Evolutionary conservation across 2,888 invertebrate species (phyloP), one percentile per base, ranked within the genome.

Genomic region (Coecobrya sp.): DNA sequence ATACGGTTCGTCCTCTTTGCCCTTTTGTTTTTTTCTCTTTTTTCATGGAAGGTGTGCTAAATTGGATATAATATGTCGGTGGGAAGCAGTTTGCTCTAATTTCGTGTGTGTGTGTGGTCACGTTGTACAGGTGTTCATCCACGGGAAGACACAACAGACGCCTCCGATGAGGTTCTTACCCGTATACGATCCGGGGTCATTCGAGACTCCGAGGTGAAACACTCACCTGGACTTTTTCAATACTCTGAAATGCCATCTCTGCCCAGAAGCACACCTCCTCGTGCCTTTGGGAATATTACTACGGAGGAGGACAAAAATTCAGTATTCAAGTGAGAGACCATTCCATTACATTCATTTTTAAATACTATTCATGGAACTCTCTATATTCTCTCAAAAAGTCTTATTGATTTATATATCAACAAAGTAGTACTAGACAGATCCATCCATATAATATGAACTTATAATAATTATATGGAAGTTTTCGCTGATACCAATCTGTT

Each of bases 221-320:
- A 93, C 49, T 92, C 93, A 65, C 93, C 90, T 19, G 92, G 93
- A 36, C 85, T 93, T n/a, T 93, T 92, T 22, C 92, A 91, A 62
- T 93, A 93, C 87, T 93, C 93, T 45, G 93, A 93, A 91, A 92
- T 93, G 62, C 90, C 94, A 84, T 93, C 93, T 65, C 93, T 93
- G 19, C 52, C 92, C 45, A 93, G 94, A 27, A 86, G 89, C 62
- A 94, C 94, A 16, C 92, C 93, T 82, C 93, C 93, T 30, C 88
- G 94, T 76, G 93, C 93, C 22, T 95, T 95, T 85, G 95, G 95
- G 16, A 95, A 95, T 76, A 76, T 76, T 59, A 95, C 95, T 55
- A 95, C 95, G n/a, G 93, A 95, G 85, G 95, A 95, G 90, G 95
- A 96, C 93, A 96, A 95, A 94, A 95, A 95, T 93, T 95, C 95